These are phyloP conservation scores for Microtus oregoni DNA, from an alignment of 2,113 vertebrate genomes.

Conservation along the genomic window DNA sequence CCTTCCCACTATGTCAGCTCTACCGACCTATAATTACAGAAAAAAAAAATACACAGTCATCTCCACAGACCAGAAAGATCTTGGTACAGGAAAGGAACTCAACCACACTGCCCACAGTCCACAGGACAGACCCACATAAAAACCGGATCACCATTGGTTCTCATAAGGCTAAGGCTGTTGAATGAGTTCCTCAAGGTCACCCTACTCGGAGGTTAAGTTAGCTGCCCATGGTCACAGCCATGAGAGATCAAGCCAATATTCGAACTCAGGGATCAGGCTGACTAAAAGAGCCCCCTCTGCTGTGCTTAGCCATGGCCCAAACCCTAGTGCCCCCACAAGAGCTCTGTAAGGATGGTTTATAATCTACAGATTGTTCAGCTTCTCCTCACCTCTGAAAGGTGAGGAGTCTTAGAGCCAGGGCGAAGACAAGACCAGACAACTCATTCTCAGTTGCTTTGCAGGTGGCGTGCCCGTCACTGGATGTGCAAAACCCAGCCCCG, in stretches of 20 bases:
- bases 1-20: not conserved
- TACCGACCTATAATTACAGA: not conserved
- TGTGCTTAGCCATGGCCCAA: not conserved
- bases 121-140: not conserved
- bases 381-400: slow-evolving; percentile 13
- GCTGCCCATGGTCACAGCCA: not conserved
- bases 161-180: not conserved
- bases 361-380: not conserved
- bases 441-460: not conserved
- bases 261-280: not conserved
- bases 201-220: not conserved
- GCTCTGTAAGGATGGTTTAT: not conserved
- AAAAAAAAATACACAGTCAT: not conserved
- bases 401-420: slow-evolving; percentile 45
- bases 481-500: not conserved
- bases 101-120: not conserved
- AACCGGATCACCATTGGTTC: not conserved
- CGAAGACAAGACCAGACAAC: slow-evolving; percentile 35
- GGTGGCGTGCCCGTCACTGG: not conserved
- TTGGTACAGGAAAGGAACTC: not conserved
- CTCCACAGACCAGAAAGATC: not conserved
- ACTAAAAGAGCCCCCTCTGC: not conserved
- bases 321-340: not conserved
- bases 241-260: not conserved
- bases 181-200: slow-evolving; percentile 35